Percentiles rank a stretch among this genome's conserved stretches.
Evolutionary conservation across 2,797 vertebrate species (phyloP).

Genomic region (Jordanella pulchra): DNA sequence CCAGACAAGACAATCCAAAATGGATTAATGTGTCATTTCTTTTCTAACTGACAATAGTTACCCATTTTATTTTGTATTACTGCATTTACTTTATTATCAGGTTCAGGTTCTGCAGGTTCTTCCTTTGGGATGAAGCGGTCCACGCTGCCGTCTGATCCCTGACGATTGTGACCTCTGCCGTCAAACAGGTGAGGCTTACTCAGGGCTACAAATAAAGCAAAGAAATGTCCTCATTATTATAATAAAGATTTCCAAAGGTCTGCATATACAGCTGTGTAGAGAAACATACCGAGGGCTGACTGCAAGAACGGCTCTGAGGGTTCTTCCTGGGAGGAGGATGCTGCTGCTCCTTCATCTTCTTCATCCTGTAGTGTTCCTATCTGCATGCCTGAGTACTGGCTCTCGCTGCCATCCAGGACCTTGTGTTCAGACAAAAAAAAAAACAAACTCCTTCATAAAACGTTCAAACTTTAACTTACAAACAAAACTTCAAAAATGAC

Average conservation of each 20-base stretch:
- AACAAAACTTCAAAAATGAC: neutral
- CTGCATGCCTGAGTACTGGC: constrained; percentile 91
- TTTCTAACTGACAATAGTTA: neutral
- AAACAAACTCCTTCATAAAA: constrained; percentile 11
- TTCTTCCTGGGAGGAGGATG: constrained; percentile 77
- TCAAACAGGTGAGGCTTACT: constrained; percentile 89
- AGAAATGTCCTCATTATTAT: neutral
- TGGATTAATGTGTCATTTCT: neutral
- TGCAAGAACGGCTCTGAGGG: constrained; percentile 80
- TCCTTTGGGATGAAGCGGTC: constrained; percentile 87
- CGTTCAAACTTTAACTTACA: neutral
- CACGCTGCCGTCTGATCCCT: constrained; percentile 90
- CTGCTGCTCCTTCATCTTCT: constrained; percentile 83
- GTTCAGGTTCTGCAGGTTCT: constrained; percentile 85
- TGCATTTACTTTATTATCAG: constrained; percentile 85
- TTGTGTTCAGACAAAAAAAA: constrained; percentile 61
- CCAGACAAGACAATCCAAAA: constrained; percentile 1
- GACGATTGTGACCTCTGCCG: constrained; percentile 87
- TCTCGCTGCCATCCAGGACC: constrained; percentile 92
- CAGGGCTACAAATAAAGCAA: constrained; percentile 74
- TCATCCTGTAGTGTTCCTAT: constrained; percentile 91
- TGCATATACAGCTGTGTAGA: neutral
- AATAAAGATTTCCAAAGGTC: neutral
- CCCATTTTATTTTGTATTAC: neutral
- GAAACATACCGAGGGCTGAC: constrained; percentile 84